phyloP scores from a whole-genome alignment of 2,888 invertebrate genomes.

The Eudemis profundana region DNA sequence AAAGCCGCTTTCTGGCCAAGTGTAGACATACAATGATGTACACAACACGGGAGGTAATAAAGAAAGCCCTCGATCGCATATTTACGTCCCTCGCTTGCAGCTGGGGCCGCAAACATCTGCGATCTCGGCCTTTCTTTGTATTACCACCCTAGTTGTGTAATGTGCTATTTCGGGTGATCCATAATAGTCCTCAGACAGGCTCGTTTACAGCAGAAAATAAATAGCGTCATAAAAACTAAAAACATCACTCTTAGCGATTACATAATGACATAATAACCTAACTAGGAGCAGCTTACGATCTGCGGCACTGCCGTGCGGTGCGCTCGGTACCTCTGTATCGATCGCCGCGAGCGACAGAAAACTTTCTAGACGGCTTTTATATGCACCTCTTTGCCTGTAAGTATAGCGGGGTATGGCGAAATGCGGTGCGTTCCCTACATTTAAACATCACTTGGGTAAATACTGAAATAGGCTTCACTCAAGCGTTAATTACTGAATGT shows the following conservation, averaged over 20 bases:
- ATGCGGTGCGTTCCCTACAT: constrained; percentile 54
- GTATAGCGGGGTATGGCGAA: constrained; percentile 66
- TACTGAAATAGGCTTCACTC: constrained; percentile 19
- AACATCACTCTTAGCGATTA: background rate
- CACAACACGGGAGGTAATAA: too few relatives aligned
- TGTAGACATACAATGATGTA: too few relatives aligned
- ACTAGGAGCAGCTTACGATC: constrained; percentile 74
- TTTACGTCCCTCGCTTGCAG: too few relatives aligned
- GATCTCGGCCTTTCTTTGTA: too few relatives aligned
- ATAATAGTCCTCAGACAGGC: too few relatives aligned
- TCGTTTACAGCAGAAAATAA: too few relatives aligned
- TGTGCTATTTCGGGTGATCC: too few relatives aligned
- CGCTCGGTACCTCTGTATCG: constrained; percentile 77
- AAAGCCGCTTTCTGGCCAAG: too few relatives aligned
- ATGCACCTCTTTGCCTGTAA: constrained; percentile 81
- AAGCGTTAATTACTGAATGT: background rate
- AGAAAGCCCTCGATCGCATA: too few relatives aligned
- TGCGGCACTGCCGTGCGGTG: constrained; percentile 59
- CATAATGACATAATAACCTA: constrained; percentile 82
- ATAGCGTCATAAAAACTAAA: too few relatives aligned
- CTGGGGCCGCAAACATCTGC: too few relatives aligned
- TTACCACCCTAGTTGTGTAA: too few relatives aligned
- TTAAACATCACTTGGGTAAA: constrained; percentile 34
- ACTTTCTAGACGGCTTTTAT: constrained; percentile 86
- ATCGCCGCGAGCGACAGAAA: constrained; percentile 82